These are phyloP conservation scores for Tragelaphus scriptus DNA, from an alignment of 2,113 vertebrate species.

Conservation along the genomic window DNA sequence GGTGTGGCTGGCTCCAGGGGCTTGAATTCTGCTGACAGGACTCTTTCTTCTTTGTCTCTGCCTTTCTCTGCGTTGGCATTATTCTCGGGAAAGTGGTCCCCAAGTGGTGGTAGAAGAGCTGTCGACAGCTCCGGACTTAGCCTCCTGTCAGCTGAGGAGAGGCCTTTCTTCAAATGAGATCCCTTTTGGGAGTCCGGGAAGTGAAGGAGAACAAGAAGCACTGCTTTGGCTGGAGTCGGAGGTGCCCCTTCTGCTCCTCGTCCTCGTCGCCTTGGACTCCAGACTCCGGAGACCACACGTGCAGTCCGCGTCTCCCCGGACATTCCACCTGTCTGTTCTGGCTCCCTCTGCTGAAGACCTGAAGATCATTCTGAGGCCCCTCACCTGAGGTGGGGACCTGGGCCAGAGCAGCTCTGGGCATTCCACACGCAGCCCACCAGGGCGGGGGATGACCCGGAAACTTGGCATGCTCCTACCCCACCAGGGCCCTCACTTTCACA, in stretches of 20 bases:
- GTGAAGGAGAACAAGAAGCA: neutral
- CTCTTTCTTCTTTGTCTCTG: neutral
- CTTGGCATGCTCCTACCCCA: neutral
- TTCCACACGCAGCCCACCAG: accelerated
- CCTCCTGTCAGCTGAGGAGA: neutral
- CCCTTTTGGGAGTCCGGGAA: neutral
- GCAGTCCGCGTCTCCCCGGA: accelerated
- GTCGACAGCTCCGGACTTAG: neutral
- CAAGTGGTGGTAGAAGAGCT: neutral
- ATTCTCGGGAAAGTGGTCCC: neutral
- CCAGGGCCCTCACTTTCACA: neutral
- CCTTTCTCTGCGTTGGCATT: neutral
- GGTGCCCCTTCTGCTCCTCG: no score
- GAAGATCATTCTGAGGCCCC: neutral
- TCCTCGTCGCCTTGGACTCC: no score
- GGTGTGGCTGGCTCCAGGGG: neutral
- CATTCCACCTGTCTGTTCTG: accelerated
- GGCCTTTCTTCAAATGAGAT: neutral
- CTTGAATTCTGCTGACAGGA: neutral
- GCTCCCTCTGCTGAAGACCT: neutral
- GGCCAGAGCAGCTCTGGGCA: neutral
- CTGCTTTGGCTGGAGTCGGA: neutral
- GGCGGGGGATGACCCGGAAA: neutral
- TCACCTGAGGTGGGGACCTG: neutral
- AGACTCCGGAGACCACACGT: accelerated